phyloP scores from a whole-genome alignment of 2,888 invertebrate species.

The Latrodectus hesperus region DNA sequence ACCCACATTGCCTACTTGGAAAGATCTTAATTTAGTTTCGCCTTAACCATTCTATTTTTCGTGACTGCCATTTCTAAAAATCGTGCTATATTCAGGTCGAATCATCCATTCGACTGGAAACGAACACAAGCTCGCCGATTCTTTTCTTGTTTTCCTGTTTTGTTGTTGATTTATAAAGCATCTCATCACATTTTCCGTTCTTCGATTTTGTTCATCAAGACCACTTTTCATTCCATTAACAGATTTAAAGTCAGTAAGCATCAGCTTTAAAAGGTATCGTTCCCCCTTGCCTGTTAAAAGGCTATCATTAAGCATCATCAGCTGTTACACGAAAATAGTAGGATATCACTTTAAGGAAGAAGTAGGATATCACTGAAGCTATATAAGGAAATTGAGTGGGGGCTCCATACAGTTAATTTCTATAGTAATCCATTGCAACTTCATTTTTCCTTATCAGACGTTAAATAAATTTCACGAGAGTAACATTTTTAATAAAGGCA shows the following conservation, averaged over 20 bases:
- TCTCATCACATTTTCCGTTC: background rate
- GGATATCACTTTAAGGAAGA: no score
- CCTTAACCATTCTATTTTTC: conserved; percentile 4
- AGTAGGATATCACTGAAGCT: no score
- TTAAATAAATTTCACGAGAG: no score
- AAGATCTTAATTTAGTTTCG: conserved; percentile 31
- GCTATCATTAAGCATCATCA: no score
- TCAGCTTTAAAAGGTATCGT: background rate
- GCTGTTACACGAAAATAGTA: no score
- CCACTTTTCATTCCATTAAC: background rate
- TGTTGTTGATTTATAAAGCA: background rate
- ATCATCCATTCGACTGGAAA: conserved; percentile 26
- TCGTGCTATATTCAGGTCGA: conserved; percentile 30
- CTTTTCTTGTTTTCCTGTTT: background rate
- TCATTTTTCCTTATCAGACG: no score
- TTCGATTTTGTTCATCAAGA: background rate
- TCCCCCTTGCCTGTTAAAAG: no score
- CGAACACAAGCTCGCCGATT: background rate
- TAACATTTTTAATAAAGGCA: no score
- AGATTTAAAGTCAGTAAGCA: background rate
- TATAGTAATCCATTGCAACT: no score
- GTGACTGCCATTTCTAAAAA: conserved; percentile 11
- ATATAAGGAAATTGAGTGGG: no score
- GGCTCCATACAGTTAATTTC: no score
- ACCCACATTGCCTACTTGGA: conserved; percentile 28